Percentiles rank a stretch among this genome's conserved stretches.
Conservation (phyloP, 2,113 vertebrate genomes). For the Polypterus senegalus region DNA sequence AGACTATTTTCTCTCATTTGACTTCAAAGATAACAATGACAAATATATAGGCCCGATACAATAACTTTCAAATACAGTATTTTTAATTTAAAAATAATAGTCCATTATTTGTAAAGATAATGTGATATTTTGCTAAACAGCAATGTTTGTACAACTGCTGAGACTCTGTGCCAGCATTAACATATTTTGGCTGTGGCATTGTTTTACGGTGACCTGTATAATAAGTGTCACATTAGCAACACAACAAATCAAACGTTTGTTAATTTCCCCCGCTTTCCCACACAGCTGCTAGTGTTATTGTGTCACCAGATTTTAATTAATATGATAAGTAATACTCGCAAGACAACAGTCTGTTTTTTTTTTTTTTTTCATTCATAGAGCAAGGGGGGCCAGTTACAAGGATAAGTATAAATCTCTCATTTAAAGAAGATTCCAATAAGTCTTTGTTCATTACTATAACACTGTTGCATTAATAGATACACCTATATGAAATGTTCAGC, state of each 20-base stretch:
- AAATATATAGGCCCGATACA: neutral
- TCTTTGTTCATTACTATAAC: too few relatives aligned
- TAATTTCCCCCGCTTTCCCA: constrained; percentile 86
- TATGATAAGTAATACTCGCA: constrained; percentile 98
- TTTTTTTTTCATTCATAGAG: constrained; percentile 35
- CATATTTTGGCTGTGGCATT: constrained; percentile 81
- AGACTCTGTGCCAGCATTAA: constrained; percentile 73
- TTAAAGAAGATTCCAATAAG: too few relatives aligned
- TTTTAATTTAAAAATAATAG: constrained; percentile 20
- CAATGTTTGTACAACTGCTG: constrained; percentile 61
- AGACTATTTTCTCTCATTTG: too few relatives aligned
- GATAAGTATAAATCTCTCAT: too few relatives aligned
- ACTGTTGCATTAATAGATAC: too few relatives aligned
- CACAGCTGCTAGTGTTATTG: constrained; percentile 88
- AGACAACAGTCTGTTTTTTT: constrained; percentile 73
- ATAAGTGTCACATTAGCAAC: constrained; percentile 98
- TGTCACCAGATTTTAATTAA: constrained; percentile 98
- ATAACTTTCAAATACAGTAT: neutral
- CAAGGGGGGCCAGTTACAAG: too few relatives aligned
- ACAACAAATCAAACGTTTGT: constrained; percentile 96
- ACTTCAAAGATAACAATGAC: neutral
- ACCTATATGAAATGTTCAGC: too few relatives aligned
- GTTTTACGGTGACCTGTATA: constrained; percentile 94
- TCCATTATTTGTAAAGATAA: constrained; percentile 47
- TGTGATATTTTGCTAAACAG: constrained; percentile 57